Conservation (phyloP, 2,113 vertebrate genomes). For the Macrotis lagotis region DNA sequence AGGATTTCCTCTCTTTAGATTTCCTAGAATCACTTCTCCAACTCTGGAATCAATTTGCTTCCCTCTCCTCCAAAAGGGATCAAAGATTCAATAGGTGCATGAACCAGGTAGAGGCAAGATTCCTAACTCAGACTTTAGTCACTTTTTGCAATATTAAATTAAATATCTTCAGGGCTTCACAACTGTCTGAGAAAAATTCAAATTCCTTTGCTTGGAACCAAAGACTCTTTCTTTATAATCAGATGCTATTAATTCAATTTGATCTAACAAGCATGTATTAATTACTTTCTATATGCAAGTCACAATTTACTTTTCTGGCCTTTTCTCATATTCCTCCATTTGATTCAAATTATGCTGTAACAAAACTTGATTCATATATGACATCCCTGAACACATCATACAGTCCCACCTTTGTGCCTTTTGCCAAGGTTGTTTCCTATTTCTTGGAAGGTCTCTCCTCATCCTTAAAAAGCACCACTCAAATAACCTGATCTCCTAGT, state of each 20-base stretch:
- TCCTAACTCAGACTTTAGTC: no score
- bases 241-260: not conserved
- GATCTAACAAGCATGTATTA: not conserved
- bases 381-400: constrained; percentile 1
- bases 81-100: no score
- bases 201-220: not conserved
- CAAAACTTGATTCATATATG: constrained; percentile 5
- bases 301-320: not conserved
- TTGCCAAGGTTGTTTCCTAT: constrained; percentile 24
- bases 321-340: constrained; percentile 5
- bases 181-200: not conserved
- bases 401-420: not conserved
- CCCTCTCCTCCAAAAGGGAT: not conserved
- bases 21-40: not conserved
- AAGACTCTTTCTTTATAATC: not conserved
- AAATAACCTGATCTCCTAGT: not conserved
- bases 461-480: not conserved
- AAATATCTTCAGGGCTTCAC: not conserved
- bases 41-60: not conserved
- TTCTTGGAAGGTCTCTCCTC: constrained; percentile 27
- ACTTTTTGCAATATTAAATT: not conserved
- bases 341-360: constrained; percentile 11
- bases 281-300: not conserved
- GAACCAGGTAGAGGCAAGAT: no score
- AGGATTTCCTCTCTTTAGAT: not conserved